These are phyloP conservation scores for Tupaia tana DNA, from an alignment of 2,113 vertebrate species.

Conservation along the genomic window DNA sequence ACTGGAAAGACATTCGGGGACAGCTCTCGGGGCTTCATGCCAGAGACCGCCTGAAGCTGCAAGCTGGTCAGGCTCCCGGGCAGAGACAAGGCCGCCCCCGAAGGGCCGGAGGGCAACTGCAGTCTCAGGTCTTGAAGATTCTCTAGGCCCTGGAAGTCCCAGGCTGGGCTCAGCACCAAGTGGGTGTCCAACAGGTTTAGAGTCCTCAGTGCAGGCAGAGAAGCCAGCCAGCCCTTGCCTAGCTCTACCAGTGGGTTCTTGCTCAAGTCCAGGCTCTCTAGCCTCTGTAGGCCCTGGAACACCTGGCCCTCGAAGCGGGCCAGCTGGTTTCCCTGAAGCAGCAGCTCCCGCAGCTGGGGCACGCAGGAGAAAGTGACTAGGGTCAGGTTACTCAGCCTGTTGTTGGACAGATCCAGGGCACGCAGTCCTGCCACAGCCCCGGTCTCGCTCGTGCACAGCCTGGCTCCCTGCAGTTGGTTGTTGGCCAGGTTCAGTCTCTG, in stretches of 20 bases:
- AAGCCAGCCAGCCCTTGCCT: constrained; percentile 1
- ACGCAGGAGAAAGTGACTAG: constrained; percentile 53
- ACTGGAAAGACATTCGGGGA: background rate
- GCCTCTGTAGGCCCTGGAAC: constrained; percentile 37
- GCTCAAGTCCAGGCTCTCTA: constrained; percentile 38
- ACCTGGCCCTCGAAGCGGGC: background rate
- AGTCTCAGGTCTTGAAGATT: background rate
- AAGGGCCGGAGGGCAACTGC: background rate
- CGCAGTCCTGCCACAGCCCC: background rate
- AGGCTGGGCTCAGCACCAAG: background rate
- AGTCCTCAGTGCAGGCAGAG: constrained; percentile 23
- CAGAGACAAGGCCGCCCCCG: background rate
- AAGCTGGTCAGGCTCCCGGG: background rate
- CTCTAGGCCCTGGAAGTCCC: background rate
- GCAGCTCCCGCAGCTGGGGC: background rate
- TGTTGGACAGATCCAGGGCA: constrained; percentile 2
- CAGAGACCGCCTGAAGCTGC: background rate
- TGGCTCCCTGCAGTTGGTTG: background rate
- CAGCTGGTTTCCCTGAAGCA: constrained; percentile 43
- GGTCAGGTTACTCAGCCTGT: background rate
- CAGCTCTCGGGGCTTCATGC: background rate
- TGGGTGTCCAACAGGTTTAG: constrained; percentile 4
- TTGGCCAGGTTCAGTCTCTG: background rate
- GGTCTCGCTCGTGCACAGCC: background rate
- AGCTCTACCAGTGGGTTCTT: background rate